Evolutionary conservation across 2,113 vertebrate species (phyloP).

Genomic region (Brienomyrus longianalis): DNA sequence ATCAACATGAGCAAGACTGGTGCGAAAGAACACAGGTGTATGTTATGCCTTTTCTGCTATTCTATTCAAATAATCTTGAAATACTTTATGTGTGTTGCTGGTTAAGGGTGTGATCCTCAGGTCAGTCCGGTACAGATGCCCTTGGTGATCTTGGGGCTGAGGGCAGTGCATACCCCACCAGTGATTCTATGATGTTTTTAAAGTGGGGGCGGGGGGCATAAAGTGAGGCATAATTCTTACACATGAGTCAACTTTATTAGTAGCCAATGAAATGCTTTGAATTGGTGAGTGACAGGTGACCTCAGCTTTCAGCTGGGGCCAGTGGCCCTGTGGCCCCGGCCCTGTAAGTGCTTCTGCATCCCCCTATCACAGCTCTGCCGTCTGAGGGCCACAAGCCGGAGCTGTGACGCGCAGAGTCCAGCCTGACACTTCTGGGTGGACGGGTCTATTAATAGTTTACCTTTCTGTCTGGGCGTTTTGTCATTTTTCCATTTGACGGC

Average conservation of each 20-base stretch:
- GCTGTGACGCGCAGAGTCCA: conserved; percentile 42
- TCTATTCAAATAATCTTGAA: background rate
- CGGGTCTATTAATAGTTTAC: conserved; percentile 73
- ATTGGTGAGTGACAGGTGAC: background rate
- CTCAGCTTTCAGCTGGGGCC: background rate
- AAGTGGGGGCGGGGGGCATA: background rate
- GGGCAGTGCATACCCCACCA: background rate
- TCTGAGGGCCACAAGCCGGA: conserved; percentile 34
- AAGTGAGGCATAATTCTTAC: background rate
- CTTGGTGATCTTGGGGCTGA: background rate
- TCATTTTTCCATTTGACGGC: conserved; percentile 64
- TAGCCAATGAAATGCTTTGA: background rate
- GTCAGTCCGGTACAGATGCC: conserved; percentile 26
- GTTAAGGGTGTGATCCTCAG: background rate
- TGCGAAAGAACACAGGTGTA: background rate
- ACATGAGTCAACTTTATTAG: background rate
- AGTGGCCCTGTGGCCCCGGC: background rate
- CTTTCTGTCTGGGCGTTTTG: conserved; percentile 64
- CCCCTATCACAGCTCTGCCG: background rate
- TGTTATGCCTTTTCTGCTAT: background rate
- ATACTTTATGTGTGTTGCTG: background rate
- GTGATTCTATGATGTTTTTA: background rate
- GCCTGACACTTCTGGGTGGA: conserved; percentile 73
- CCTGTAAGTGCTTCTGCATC: background rate
- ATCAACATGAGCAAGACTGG: background rate